Base-by-base conservation (phyloP, 2,888 invertebrate genomes). In the Poecilus cupreus region DNA sequence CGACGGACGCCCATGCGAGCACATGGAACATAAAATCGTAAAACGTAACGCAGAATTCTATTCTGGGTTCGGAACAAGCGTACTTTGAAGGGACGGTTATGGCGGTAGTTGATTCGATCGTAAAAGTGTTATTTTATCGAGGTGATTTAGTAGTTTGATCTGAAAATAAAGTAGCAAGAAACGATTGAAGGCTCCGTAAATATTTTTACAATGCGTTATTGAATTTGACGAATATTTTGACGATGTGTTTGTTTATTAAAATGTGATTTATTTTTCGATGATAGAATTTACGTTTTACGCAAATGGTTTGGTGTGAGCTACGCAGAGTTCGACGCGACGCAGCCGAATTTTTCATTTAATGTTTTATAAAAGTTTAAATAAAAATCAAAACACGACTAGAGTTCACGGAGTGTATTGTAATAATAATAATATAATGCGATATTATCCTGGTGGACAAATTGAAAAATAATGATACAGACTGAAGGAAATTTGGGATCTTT, bases 121-220 rank as follows among this genome's bases (percentile, higher is more conserved):
- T 51, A 51, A 51, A 51, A 51, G 18, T 51, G 20, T 18, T 8
- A 51, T 51, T 51, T 51, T 51, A 51, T 51, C 51, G 51, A n/a
- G 10, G 10, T 10, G 3, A 18, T 13, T 13, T 13, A 3, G 6
- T 2, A 16, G 51, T 51, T 51, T 51, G 51, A 51, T 51, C 51
- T 51, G 51, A 51, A 51, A 51, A 51, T 51, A 51, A 51, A 51
- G 51, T 13, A 46, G 5, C 8, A 3, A 46, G 46, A 46, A 46
- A 11, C 13, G 46, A 51, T 51, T 51, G 18, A 51, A 51, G 18
- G 5, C 16, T 11, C 18, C 18, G 51, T 51, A 18, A 51, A 51
- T 51, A 51, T 51, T 51, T n/a, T n/a, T 18, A 51, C 16, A 18
- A 51, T 51, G 51, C 51, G 51, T 51, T 18, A 51, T 18, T 3